Conservation (phyloP, 2,113 vertebrate genomes). For the Ctenodactylus gundi region DNA sequence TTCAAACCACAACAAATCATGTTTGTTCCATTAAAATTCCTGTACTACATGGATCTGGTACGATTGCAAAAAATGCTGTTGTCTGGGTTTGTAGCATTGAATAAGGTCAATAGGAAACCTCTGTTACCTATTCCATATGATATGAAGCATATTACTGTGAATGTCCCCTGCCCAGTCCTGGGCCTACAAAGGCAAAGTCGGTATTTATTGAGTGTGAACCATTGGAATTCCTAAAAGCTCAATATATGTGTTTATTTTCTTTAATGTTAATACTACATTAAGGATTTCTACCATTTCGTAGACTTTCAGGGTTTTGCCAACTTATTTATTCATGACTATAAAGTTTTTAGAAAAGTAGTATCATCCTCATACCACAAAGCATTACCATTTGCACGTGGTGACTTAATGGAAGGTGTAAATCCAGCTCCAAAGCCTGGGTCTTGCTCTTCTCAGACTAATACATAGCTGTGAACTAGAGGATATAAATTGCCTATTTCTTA, state of each 20-base stretch:
- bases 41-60: not conserved
- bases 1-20: too few species aligned
- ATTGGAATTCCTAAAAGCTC: not conserved
- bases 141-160: not conserved
- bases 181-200: not conserved
- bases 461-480: too few species aligned
- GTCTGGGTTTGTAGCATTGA: not conserved
- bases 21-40: not conserved
- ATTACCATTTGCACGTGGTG: not conserved
- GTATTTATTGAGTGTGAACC: not conserved
- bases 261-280: not conserved
- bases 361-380: not conserved
- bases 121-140: accelerated
- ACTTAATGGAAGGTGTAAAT: not conserved
- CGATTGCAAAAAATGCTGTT: accelerated
- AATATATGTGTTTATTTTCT: not conserved
- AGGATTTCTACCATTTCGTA: too few species aligned
- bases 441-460: not conserved
- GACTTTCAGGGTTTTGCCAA: not conserved
- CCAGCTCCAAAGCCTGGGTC: too few species aligned
- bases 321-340: not conserved
- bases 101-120: not conserved
- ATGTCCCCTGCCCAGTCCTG: too few species aligned
- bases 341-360: not conserved
- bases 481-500: not conserved